A percentile compares a stretch with the other conserved stretches of the same genome.
phyloP scores from a whole-genome alignment of 2,797 vertebrate genomes.

The Molossus alvarezi region DNA sequence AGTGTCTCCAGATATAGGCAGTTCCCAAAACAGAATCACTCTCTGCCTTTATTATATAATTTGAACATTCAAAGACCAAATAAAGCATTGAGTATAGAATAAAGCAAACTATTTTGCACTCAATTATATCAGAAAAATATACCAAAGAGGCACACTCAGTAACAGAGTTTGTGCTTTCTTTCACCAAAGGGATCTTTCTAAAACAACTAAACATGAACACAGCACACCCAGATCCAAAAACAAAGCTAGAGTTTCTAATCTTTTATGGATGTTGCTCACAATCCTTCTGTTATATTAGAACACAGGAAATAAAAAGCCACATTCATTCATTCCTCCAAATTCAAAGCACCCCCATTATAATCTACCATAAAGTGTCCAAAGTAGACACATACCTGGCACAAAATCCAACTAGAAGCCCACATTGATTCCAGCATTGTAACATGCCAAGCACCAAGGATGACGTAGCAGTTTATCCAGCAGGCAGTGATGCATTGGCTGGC shows the following conservation, averaged over 20 bases:
- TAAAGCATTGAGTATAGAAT: slow-evolving; percentile 21
- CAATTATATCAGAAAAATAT: slow-evolving; percentile 47
- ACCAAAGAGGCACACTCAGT: background rate
- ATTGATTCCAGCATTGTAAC: slow-evolving; percentile 87
- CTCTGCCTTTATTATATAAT: slow-evolving; percentile 61
- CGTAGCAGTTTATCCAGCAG: slow-evolving; percentile 26
- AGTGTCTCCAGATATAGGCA: slow-evolving; percentile 7
- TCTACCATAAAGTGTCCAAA: slow-evolving; percentile 1
- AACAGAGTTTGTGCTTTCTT: slow-evolving; percentile 53
- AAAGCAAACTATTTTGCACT: slow-evolving; percentile 45
- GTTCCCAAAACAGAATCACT: slow-evolving; percentile 44
- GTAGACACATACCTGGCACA: slow-evolving; percentile 87
- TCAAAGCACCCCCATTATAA: slow-evolving; percentile 58
- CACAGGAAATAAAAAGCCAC: slow-evolving; percentile 67
- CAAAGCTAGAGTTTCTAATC: slow-evolving; percentile 63
- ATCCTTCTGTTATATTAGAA: slow-evolving; percentile 67
- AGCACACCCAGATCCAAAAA: slow-evolving; percentile 59
- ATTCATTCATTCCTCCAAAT: slow-evolving; percentile 54
- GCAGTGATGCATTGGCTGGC: slow-evolving; percentile 82
- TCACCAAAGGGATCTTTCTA: slow-evolving; percentile 43
- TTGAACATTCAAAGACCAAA: slow-evolving; percentile 58
- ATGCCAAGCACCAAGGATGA: slow-evolving; percentile 82
- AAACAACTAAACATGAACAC: slow-evolving; percentile 55
- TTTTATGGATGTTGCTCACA: slow-evolving; percentile 53
- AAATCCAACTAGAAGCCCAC: slow-evolving; percentile 85